Evolutionary conservation across 92 coral and sea anemone genomes (phyloP), one percentile per base, ranked within the genome.

Genomic region (Blastomussa wellsi): DNA sequence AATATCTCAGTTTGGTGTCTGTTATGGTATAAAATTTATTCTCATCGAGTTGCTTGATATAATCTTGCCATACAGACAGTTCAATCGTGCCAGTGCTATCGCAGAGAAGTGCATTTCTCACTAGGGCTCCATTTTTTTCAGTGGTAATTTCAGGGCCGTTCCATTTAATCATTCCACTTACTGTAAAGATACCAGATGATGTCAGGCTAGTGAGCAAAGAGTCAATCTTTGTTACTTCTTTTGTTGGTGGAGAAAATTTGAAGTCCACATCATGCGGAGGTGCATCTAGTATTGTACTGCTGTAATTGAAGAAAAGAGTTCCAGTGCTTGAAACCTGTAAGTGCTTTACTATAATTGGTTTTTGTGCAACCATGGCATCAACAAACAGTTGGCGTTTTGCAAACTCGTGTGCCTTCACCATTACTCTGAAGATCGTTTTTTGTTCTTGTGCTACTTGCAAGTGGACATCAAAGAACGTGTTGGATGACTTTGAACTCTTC

Each of bases 231-330:
- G 82, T 84, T 76, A 84, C 88, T 49, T 84, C 76, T 15, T 84
- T 76, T 33, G 82, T 76, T 84, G 88, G 88, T 65, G 82, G 88
- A 32, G 88, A 76, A 76, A 76, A 84, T 20, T 76, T 76, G 41
- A 76, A 84, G 88, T 65, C 51, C 0, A 76, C 76, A 29, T 76
- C 69, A 76, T 84, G 68, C 47, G 88, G 88, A 84, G 26, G 88
- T 62, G 70, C 82, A 62, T 84, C 82, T 9, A 76, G 78, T n/a
- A 84, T 53, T 77, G 77, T 77, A 44, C 68, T 84, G 87, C 78
- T 85, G 88, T 77, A 85, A 77, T 85, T 85, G 88, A 85, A 85
- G 88, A 85, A 84, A 66, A 85, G 82, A 84, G 82, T 76, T 47
- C 88, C 77, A 85, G 69, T 77, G 83, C 82, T 65, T 66, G 83